Conservation (phyloP, 2,797 vertebrate species). For the Mus spretus region DNA sequence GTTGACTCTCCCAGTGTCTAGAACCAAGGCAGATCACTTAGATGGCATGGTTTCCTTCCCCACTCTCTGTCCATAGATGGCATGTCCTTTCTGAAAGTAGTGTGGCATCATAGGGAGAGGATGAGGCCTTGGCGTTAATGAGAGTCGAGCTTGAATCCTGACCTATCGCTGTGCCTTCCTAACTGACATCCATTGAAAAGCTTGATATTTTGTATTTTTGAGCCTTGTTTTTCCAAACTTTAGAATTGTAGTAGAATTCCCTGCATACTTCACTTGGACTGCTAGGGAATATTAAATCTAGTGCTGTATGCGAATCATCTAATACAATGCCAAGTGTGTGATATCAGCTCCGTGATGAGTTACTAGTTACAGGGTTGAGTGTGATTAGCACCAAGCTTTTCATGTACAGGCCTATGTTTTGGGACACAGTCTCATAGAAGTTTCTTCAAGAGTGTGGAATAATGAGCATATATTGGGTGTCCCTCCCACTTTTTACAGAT, state of each 20-base stretch:
- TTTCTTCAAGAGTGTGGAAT: not conserved
- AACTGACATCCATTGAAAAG: not conserved
- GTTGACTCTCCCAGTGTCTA: not conserved
- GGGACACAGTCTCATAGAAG: not conserved
- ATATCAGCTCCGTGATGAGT: not conserved
- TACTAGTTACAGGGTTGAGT: not conserved
- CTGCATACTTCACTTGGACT: not conserved
- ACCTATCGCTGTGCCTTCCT: not conserved
- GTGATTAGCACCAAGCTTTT: not conserved
- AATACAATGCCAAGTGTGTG: not conserved
- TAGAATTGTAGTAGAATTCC: not conserved
- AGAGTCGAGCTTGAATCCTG: slow-evolving; percentile 21
- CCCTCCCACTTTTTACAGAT: not conserved
- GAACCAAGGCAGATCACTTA: not conserved
- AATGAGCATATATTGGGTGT: not conserved
- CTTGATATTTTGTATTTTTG: slow-evolving; percentile 20
- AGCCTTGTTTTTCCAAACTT: slow-evolving; percentile 1
- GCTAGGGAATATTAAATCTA: not conserved
- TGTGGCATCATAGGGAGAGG: not conserved
- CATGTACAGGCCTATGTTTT: not conserved
- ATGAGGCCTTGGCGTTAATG: not conserved
- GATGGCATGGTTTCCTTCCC: slow-evolving; percentile 4
- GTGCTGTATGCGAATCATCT: not conserved
- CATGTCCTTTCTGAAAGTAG: not conserved
- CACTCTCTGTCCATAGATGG: not conserved